Evolutionary conservation across 2,113 vertebrate species (phyloP), one percentile per base, ranked within the genome.

Genomic region (Psittacara wagleri): DNA sequence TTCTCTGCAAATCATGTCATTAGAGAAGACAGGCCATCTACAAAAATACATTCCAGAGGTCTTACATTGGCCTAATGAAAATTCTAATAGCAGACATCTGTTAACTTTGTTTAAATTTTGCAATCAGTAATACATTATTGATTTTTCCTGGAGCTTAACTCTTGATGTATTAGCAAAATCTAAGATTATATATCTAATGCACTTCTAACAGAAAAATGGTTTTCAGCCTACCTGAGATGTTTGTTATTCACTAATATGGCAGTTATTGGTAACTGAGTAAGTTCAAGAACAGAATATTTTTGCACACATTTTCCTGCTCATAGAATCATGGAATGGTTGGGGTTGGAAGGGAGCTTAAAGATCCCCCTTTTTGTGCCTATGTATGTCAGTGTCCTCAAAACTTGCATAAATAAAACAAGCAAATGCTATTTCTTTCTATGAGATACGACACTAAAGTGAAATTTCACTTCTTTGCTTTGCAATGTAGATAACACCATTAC

Each of bases 71-170:
- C 25, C 43, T 83, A 67, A 62, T 61, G 52, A 85, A 81, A 90
- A 84, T 57, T 62, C 16, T 31, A 13, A 14, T 35, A 77, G 62
- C 66, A 76, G 77, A 88, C 52, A 64, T 49, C 88, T 91, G 67
- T 46, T 93, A 92, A 39, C 31, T 31, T 67, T 66, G 61, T 41
- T 49, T 61, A 35, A 59, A 54, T 83, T 78, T 89, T 66, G 79
- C 11, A 54, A 4, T 76, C 31, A 49, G 37, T 83, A 93, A 68
- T 46, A 62, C 39, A 69, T 69, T 69, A 84, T 78, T 86, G 82
- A 70, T 78, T 37, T 94, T 78, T 90, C 90, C 61, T n/a, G 90
- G 70, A 46, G 67, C 59, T 92, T 95, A 88, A 79, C n/a, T 96
- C 90, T 76, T 93, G 33, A 52, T 66, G 28, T 41, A 37, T 67